Base-by-base conservation (phyloP, 2,888 invertebrate genomes). In the Plusia festucae region DNA sequence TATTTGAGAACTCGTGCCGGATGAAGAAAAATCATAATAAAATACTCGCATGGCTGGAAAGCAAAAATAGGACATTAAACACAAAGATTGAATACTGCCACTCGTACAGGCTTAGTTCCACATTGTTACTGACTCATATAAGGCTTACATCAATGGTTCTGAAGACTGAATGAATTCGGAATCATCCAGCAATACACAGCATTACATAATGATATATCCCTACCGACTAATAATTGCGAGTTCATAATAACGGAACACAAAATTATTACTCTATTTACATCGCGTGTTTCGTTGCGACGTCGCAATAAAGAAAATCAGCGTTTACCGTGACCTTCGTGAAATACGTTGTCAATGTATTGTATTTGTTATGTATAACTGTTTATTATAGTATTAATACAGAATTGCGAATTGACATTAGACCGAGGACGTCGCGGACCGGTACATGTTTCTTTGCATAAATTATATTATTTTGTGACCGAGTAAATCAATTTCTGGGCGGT, bases 401-500 rank as follows among this genome's bases (percentile, higher is more conserved):
- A 88, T 87, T 87, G 85, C 86, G 85, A 87, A 82, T 60, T 63
- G 66, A 78, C 87, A 90, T 91, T 91, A 91, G 56, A 82, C 81
- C 75, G 87, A 86, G 86, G 87, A 87, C 78, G 89, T 94, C 94
- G 75, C 94, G 75, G 85, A 70, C 87, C 89, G 94, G 94, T 93
- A 94, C 94, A 92, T 87, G 85, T 83, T 88, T 89, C 86, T 91
- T 91, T 88, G 92, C 91, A 92, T 93, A 92, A 93, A 93, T 93
- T 91, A 92, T 85, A 73, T 80, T 82, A 82, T 75, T 82, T 83
- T 82, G 83, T 80, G 78, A 83, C 74, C 79, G 71, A 82, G 81
- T 85, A 87, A 84, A 86, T 86, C 86, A 85, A 87, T 86, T 85
- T 81, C 70, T 75, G 76, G 79, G 76, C 78, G 70, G 70, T 76